Base-by-base conservation (phyloP, 23 tunicate species). In the Trididemnum miniatum region DNA sequence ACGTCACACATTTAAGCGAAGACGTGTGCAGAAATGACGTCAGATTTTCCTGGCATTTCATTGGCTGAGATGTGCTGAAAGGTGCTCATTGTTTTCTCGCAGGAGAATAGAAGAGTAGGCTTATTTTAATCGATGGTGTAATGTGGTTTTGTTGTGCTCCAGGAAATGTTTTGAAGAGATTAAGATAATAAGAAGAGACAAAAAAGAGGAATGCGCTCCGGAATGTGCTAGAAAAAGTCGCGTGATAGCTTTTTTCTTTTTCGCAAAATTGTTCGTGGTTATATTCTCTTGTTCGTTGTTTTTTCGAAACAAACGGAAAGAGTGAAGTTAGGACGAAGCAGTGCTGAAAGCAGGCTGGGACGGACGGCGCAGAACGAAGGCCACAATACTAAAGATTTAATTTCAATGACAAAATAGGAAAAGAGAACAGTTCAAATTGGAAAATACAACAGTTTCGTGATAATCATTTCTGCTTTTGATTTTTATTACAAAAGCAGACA, bases 101-200 rank as follows among this genome's bases (percentile, higher is more conserved):
- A 67, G 75, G 75, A 67, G 75, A 67, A 67, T 62, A 67, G 38
- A 67, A 67, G 75, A 67, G 38, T 67, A 67, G 75, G 75, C 32
- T 67, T 67, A 32, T 33, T 67, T 67, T 67, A 67, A 31, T 67
- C 37, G 37, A 67, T 32, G 38, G 38, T 67, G 75, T 31, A 22
- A 31, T 67, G 38, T 67, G 18, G 75, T 32, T 67, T 31, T 9
- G 37, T 67, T 67, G 37, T 32, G 38, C 38, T 67, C 29, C 29
- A 15, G 29, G 29, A 62, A n/a, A 62, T 62, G 29, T 62, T 62
- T 12, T 12, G 26, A n/a, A 20, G 67, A 67, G 75, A 37, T 67
- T 5, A 9, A 67, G 37, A 31, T 12, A 67, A 7, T 5, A 31
- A 31, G 37, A 67, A 67, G 38, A 31, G 38, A 7, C 15, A 62